Percentiles rank a stretch among this genome's conserved stretches.
Evolutionary conservation across 2,797 vertebrate genomes (phyloP).

Genomic region (Enteromius paludinosus): DNA sequence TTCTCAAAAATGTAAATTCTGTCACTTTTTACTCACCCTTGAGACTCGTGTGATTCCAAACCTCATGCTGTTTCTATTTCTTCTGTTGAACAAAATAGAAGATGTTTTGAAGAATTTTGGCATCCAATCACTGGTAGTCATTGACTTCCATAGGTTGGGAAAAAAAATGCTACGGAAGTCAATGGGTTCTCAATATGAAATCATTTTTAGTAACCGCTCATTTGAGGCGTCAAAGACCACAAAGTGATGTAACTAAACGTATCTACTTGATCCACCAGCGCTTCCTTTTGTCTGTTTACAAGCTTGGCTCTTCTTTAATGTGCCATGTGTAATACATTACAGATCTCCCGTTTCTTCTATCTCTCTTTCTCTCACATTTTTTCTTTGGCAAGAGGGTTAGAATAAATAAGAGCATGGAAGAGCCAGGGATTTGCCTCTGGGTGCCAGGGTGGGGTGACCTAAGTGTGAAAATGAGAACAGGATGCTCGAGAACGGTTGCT

Average conservation of each 20-base stretch:
- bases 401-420: conserved; percentile 28
- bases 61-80: background rate
- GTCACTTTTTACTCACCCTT: background rate
- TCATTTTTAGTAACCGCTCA: background rate
- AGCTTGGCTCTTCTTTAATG: conserved; percentile 10
- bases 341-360: background rate
- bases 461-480: conserved; percentile 62
- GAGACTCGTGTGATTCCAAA: background rate
- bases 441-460: conserved; percentile 61
- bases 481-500: conserved; percentile 42
- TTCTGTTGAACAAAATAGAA: background rate
- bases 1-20: background rate
- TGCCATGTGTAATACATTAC: conserved; percentile 26
- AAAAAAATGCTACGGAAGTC: background rate
- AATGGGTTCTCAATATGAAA: background rate
- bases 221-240: background rate
- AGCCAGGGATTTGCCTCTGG: conserved; percentile 20
- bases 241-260: background rate
- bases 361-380: conserved; percentile 28
- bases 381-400: conserved; percentile 16
- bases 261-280: background rate
- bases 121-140: background rate
- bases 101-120: background rate
- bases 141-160: background rate
- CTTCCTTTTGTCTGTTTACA: conserved; percentile 16